Evolutionary conservation across 2,113 vertebrate genomes (phyloP), one percentile per base, ranked within the genome.

Genomic region (Callipepla squamata): DNA sequence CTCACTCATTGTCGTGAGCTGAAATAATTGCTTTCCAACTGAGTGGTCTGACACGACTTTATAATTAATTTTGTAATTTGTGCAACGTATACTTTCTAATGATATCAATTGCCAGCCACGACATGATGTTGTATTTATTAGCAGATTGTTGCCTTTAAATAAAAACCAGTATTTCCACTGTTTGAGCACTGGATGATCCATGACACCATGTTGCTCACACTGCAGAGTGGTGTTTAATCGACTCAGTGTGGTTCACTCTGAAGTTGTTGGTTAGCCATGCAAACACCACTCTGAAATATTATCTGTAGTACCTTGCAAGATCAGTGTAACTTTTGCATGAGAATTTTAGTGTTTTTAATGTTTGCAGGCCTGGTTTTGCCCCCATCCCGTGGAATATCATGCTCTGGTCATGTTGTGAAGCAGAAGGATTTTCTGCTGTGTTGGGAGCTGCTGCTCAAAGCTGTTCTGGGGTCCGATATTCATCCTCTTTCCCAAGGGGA

Each of bases 1-100:
- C 84, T 94, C 58, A 25, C 74, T 95, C 48, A 44, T 36, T 76
- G 44, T 36, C 5, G 14, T 63, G 69, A 96, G 90, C 80, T 87
- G 91, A 96, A 96, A 91, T 80, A 57, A 80, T 95, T 90, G 74
- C 93, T 96, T 96, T 97, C 89, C 94, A 92, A n/a, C 70, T 23
- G 82, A 94, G 57, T 89, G 80, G 78, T 88, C 79, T 47, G 68
- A 93, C 87, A 36, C 22, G 68, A 78, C 87, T 94, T 91, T 84
- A 38, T 90, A 95, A 96, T 97, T 94, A 92, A 76, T 87, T 93
- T 78, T 90, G 34, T 91, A 92, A 84, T 80, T 90, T 89, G 55
- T 75, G 28, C 65, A 90, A 86, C 40, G 23, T 50, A 20, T 26
- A 25, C 68, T 96, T 96, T 81, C 87, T 91, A 90, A 81, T 51